Conservation (phyloP, 2,888 invertebrate species). For the Acrobasis consociella region DNA sequence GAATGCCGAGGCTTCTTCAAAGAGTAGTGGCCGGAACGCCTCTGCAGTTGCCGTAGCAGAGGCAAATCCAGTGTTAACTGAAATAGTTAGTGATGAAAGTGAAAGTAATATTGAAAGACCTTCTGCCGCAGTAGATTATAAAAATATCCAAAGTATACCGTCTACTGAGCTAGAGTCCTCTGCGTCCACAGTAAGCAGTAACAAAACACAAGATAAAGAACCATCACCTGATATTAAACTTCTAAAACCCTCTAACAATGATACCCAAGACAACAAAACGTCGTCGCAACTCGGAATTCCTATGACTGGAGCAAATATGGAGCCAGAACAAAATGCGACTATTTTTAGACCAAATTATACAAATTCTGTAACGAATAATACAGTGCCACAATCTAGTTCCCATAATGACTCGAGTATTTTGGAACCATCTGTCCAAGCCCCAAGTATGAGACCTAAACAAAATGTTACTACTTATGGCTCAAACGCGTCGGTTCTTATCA, state of each 20-base stretch:
- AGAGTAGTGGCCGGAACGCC: neutral
- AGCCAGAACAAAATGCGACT: too few species aligned
- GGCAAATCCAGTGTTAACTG: neutral
- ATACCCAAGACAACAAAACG: neutral
- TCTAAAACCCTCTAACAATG: neutral
- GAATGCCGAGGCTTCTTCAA: conserved; percentile 5
- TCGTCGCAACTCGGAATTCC: neutral
- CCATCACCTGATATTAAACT: neutral
- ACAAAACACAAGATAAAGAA: neutral
- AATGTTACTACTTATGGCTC: too few species aligned
- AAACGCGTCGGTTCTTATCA: too few species aligned
- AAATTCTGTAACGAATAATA: too few species aligned
- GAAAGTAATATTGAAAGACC: neutral
- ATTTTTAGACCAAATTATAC: too few species aligned
- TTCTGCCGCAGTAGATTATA: neutral
- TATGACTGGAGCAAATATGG: neutral
- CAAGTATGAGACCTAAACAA: too few species aligned
- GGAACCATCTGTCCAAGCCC: too few species aligned
- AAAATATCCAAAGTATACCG: neutral
- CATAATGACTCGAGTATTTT: too few species aligned
- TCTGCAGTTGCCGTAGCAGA: neutral
- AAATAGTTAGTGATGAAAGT: neutral
- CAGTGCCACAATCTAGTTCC: too few species aligned
- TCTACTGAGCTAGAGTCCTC: neutral
- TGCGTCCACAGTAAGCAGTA: neutral